phyloP scores from a whole-genome alignment of 2,113 vertebrate species.

The Sinocyclocheilus anshuiensis region DNA sequence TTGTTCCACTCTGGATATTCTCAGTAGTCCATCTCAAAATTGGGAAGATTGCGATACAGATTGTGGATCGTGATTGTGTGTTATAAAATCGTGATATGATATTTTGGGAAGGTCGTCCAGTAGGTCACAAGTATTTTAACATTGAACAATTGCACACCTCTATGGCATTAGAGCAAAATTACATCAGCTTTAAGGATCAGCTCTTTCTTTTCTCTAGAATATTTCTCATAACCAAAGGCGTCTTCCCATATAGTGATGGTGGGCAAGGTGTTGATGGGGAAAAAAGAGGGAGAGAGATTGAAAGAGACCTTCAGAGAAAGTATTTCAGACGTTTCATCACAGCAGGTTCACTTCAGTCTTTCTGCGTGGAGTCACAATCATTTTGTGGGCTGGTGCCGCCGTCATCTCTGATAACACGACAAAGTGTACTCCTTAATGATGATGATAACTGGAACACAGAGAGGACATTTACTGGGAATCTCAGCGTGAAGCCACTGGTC shows the following conservation, averaged over 20 bases:
- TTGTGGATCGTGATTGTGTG: too few relatives aligned
- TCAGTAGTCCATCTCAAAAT: too few relatives aligned
- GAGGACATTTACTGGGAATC: conserved; percentile 18
- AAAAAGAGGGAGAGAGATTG: not conserved
- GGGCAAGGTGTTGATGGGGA: not conserved
- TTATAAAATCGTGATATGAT: too few relatives aligned
- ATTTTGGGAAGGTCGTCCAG: too few relatives aligned
- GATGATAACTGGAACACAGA: conserved; percentile 8
- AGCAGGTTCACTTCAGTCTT: conserved; percentile 4
- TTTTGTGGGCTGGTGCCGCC: not conserved
- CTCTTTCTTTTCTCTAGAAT: not conserved
- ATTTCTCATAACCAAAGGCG: not conserved
- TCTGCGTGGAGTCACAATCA: conserved; percentile 18
- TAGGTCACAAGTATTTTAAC: not conserved
- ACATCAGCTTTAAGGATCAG: not conserved
- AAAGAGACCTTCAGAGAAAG: not conserved
- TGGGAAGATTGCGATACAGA: too few relatives aligned
- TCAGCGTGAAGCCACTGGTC: conserved; percentile 6
- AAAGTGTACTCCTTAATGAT: conserved; percentile 3
- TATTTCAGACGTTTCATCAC: not conserved
- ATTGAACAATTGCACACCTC: not conserved
- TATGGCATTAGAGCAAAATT: not conserved
- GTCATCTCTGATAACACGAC: conserved; percentile 23
- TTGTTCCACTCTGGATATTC: too few relatives aligned
- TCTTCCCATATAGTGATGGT: not conserved